These are phyloP conservation scores for Arrhamphus sclerolepis DNA, from an alignment of 2,797 vertebrate species.

Conservation along the genomic window DNA sequence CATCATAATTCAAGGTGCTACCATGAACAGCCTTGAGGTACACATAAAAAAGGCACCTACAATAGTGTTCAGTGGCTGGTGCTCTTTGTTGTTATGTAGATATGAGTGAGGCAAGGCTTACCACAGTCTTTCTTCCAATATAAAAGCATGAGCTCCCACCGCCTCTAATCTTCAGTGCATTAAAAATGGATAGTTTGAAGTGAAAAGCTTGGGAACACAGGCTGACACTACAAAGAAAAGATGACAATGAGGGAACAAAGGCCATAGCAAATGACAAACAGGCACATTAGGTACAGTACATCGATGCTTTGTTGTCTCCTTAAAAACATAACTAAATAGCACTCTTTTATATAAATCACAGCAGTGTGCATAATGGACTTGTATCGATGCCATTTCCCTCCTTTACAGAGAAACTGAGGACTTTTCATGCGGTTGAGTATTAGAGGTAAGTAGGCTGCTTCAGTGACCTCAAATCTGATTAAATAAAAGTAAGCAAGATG, in stretches of 20 bases:
- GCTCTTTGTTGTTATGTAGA: conserved; percentile 3
- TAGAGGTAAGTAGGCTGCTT: conserved; percentile 24
- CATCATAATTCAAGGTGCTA: background rate
- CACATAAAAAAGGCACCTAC: background rate
- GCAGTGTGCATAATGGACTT: conserved; percentile 4
- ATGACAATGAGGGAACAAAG: conserved; percentile 9
- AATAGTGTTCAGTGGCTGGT: background rate
- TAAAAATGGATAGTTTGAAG: conserved; percentile 30
- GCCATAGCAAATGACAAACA: conserved; percentile 29
- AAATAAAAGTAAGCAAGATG: conserved; percentile 27
- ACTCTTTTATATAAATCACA: conserved; percentile 30
- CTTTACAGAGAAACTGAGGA: conserved; percentile 30
- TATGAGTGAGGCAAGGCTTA: conserved; percentile 2
- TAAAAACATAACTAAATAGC: conserved; percentile 10
- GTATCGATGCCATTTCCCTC: conserved; percentile 8
- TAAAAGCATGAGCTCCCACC: conserved; percentile 5
- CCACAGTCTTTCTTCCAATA: conserved; percentile 5
- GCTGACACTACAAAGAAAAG: conserved; percentile 7
- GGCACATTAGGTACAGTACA: conserved; percentile 7
- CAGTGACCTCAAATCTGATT: conserved; percentile 28
- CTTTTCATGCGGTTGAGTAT: conserved; percentile 7
- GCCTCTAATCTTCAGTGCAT: conserved; percentile 9
- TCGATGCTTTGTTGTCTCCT: conserved; percentile 17
- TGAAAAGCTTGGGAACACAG: conserved; percentile 16
- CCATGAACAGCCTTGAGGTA: background rate